Conservation (phyloP, 2,113 vertebrate species). For the Esox niger region DNA sequence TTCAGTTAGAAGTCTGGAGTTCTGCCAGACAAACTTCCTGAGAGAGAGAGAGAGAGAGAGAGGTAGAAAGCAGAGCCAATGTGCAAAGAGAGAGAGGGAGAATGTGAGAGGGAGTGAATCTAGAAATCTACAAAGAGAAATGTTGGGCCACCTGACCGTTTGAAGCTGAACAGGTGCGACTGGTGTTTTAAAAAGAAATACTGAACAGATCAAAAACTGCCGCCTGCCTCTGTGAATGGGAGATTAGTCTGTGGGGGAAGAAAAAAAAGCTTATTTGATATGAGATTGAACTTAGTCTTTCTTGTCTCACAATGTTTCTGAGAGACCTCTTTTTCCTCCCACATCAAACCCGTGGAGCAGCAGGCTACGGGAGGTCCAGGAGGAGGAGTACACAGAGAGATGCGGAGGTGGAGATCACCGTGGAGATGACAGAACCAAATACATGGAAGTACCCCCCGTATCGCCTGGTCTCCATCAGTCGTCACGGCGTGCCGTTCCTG, state of each 20-base stretch:
- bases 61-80: too few relatives aligned
- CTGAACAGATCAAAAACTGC: conserved; percentile 24
- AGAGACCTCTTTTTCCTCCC: background rate
- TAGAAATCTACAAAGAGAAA: background rate
- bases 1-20: background rate
- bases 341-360: conserved; percentile 27
- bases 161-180: conserved; percentile 11
- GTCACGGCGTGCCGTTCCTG: too few relatives aligned
- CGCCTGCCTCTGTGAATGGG: conserved; percentile 29
- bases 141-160: conserved; percentile 8
- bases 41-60: background rate
- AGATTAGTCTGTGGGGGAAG: conserved; percentile 25
- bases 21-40: background rate
- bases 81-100: background rate
- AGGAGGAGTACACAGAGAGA: too few relatives aligned
- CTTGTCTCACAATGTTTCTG: background rate
- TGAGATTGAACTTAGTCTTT: conserved; percentile 17
- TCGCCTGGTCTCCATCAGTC: too few relatives aligned
- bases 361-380: background rate
- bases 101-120: background rate
- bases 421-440: background rate
- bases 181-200: conserved; percentile 46
- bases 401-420: background rate
- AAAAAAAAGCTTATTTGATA: conserved; percentile 1
- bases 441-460: background rate